phyloP scores from a whole-genome alignment of 1,140 invertebrate species.

The Glomeris maerens region DNA sequence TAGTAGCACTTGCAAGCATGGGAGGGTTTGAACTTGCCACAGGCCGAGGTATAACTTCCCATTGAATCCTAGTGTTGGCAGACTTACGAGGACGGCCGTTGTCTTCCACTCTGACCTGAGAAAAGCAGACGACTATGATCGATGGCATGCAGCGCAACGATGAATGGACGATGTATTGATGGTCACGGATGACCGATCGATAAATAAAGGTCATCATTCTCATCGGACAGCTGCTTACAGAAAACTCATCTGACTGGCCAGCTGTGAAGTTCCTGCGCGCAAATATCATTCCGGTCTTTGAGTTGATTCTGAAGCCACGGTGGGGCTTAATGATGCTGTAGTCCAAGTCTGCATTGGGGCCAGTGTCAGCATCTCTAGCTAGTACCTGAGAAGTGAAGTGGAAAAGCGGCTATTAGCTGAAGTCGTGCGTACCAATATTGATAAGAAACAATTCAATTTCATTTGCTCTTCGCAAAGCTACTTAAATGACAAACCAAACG shows the following conservation, averaged over 20 bases:
- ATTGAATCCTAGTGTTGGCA: constrained; percentile 47
- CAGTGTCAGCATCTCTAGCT: constrained; percentile 67
- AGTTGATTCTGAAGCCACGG: constrained; percentile 61
- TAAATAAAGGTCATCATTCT: too few species aligned
- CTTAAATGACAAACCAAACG: too few species aligned
- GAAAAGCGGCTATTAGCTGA: too few species aligned
- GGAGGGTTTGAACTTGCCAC: constrained; percentile 43
- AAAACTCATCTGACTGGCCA: constrained; percentile 61
- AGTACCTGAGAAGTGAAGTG: constrained; percentile 60
- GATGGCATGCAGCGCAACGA: too few species aligned
- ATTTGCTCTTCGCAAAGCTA: too few species aligned
- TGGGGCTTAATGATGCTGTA: constrained; percentile 61
- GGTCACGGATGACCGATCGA: too few species aligned
- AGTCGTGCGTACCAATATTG: too few species aligned
- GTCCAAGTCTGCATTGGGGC: constrained; percentile 59
- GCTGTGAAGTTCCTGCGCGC: constrained; percentile 50
- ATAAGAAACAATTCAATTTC: too few species aligned
- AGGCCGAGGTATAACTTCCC: constrained; percentile 26
- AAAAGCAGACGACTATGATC: too few species aligned
- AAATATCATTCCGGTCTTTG: constrained; percentile 61
- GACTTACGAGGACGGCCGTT: constrained; percentile 51
- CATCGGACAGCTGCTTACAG: too few species aligned
- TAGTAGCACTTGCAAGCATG: constrained; percentile 42
- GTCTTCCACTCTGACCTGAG: constrained; percentile 71
- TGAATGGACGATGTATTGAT: too few species aligned